These are phyloP conservation scores for Uropetala carovei DNA, from an alignment of 2,888 invertebrate genomes.

Conservation along the genomic window DNA sequence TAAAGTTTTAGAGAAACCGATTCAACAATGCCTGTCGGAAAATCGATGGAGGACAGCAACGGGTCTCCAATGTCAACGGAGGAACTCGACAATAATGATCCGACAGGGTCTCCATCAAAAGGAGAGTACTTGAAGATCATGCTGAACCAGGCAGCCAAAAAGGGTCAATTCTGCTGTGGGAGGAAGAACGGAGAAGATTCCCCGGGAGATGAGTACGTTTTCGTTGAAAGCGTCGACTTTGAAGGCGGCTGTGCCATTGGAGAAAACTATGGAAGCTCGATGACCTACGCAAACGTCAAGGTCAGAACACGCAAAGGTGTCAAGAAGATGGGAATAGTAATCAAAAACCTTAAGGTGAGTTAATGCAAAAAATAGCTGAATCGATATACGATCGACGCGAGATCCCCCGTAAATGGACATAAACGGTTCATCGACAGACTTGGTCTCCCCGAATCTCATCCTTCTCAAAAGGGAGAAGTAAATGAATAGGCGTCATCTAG, in stretches of 20 bases:
- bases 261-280: conserved; percentile 81
- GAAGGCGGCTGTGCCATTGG: conserved; percentile 72
- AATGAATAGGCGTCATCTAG: too few species aligned
- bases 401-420: background rate
- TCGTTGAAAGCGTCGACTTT: conserved; percentile 3
- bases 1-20: too few species aligned
- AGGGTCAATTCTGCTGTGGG: background rate
- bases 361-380: background rate
- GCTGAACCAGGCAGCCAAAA: background rate
- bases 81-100: background rate
- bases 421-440: too few species aligned
- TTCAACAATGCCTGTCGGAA: background rate
- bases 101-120: background rate
- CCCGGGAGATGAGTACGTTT: background rate
- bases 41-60: background rate
- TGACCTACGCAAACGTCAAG: conserved; percentile 75
- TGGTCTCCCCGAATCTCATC: too few species aligned
- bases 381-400: background rate
- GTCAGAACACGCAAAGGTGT: conserved; percentile 68
- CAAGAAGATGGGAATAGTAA: conserved; percentile 23
- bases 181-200: background rate
- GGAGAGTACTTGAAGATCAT: background rate
- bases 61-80: background rate
- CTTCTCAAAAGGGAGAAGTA: too few species aligned
- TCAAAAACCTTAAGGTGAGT: conserved; percentile 39